Conservation (phyloP, 2,797 vertebrate genomes). For the Miopithecus talapoin region DNA sequence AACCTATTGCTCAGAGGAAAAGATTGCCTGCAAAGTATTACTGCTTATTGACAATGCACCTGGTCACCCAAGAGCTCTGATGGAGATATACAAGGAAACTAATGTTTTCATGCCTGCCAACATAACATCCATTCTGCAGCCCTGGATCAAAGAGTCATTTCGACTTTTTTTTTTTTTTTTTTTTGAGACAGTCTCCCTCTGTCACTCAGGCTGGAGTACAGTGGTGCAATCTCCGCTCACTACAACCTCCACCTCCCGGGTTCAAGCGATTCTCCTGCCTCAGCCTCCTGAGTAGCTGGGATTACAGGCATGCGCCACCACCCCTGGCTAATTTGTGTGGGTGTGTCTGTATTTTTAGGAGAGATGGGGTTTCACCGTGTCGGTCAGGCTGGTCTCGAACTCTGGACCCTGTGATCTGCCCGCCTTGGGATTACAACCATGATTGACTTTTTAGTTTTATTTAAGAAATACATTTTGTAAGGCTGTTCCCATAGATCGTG, state of each 20-base stretch:
- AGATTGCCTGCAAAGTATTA: not conserved
- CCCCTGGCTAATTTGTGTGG: not conserved
- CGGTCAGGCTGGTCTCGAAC: not conserved
- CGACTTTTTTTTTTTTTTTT: no score
- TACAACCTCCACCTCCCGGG: not conserved
- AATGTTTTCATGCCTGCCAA: not conserved
- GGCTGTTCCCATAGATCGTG: no score
- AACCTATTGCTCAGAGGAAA: not conserved
- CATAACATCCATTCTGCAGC: not conserved
- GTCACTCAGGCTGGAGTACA: not conserved
- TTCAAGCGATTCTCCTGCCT: not conserved
- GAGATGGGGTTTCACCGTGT: not conserved
- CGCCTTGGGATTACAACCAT: not conserved
- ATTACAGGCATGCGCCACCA: not conserved
- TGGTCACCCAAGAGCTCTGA: not conserved
- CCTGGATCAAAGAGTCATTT: not conserved
- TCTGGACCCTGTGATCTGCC: not conserved
- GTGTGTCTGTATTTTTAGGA: not conserved
- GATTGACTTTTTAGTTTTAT: not conserved
- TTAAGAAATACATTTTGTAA: not conserved
- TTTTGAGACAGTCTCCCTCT: not conserved
- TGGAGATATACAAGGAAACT: not conserved
- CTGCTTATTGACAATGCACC: not conserved
- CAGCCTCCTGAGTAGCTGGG: not conserved
- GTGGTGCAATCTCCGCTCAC: not conserved